Evolutionary conservation across 2,888 invertebrate genomes (phyloP), one percentile per base, ranked within the genome.

Genomic region (Agrotis segetum): DNA sequence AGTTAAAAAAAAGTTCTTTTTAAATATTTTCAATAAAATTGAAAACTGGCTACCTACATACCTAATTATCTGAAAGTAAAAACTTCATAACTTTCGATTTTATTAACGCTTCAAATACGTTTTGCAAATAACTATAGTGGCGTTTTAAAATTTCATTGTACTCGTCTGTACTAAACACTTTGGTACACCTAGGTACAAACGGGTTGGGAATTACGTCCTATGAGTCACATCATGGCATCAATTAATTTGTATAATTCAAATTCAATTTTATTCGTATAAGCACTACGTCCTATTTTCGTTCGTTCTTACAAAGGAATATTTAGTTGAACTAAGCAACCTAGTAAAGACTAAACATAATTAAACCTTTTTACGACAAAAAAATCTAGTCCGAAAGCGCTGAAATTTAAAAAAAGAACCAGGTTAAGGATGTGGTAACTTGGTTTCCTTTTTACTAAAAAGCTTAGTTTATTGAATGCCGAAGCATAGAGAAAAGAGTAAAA

Each of bases 191-290:
- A 68, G 1, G 13, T 52, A 66, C 16, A 17, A 24, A 59, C 52
- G 60, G 56, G 55, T 74, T 49, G 61, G 64, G 56, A 69, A 73
- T 79, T 58, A 73, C 74, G 44, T 69, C 21, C 50, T 11, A 49
- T 82, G 79, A 79, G 60, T 79, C 83, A 82, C 13, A n/a, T 14
- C 19, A 21, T 69, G 9, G 16, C 44, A 58, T 58, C n/a, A 53
- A 58, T 65, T 77, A 67, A 46, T 53, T 40, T 47, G 34, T 49
- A 49, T 52, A n/a, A n/a, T 56, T 16, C 16, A 24, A 52, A 24
- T 65, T 34, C 1, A 44, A 74, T 77, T 71, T 59, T 58, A 73
- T 71, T 70, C 9, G 6, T 29, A 44, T 6, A 47, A 17, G 9
- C 46, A 17, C 34, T 46, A 50, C 21, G 34, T 52, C 40, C 56